Evolutionary conservation across 2,888 invertebrate species (phyloP).

Genomic region (Caenorhabditis sinica): DNA sequence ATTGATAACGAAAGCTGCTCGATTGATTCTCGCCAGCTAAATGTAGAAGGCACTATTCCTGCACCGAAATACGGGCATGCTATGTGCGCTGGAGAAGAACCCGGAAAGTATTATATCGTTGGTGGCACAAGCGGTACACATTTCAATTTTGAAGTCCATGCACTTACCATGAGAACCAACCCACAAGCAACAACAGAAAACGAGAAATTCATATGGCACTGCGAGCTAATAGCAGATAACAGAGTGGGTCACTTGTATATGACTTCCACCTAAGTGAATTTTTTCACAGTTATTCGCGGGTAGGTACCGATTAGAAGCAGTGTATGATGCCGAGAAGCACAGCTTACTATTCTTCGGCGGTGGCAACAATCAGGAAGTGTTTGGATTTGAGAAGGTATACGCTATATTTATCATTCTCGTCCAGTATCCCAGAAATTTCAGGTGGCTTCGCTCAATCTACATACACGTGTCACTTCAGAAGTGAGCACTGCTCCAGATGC

Average conservation of each 20-base stretch:
- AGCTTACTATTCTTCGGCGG: conserved; percentile 75
- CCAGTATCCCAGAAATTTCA: conserved; percentile 23
- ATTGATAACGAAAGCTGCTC: conserved; percentile 55
- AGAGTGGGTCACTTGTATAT: background rate
- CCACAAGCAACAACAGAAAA: background rate
- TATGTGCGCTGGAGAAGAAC: conserved; percentile 53
- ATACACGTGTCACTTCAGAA: conserved; percentile 27
- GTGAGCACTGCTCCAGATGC: conserved; percentile 62
- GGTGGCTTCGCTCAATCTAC: conserved; percentile 64
- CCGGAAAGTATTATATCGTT: conserved; percentile 69
- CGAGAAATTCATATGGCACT: conserved; percentile 28
- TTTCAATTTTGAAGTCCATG: conserved; percentile 47
- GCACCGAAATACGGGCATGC: conserved; percentile 69
- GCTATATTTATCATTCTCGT: too few species aligned
- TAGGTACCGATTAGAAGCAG: conserved; percentile 71
- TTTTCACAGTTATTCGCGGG: conserved; percentile 50
- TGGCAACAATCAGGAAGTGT: conserved; percentile 62
- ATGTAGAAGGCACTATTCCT: conserved; percentile 18
- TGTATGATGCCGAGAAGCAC: conserved; percentile 55
- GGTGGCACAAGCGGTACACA: conserved; percentile 75
- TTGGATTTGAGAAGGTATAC: conserved; percentile 68
- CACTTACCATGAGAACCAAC: conserved; percentile 31
- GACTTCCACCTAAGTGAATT: background rate
- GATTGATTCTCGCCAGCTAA: conserved; percentile 23
- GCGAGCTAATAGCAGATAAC: conserved; percentile 36